Base-by-base conservation (phyloP, 2,113 vertebrate species). In the Ondatra zibethicus region DNA sequence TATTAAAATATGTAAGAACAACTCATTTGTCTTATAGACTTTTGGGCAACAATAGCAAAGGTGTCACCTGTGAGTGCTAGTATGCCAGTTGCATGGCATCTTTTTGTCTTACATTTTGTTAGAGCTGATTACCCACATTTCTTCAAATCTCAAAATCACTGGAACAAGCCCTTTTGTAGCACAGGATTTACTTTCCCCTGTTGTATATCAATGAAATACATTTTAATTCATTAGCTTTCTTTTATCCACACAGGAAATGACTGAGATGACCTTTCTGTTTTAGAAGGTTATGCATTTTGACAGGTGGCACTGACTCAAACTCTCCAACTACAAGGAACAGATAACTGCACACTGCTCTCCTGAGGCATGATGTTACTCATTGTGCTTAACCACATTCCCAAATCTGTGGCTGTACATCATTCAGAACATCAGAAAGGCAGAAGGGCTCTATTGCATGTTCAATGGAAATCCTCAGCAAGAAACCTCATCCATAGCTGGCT, bases 231-330 rank as follows among this genome's bases (percentile, higher is more conserved):
- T 63, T 36, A 88, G 84, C 70, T 92, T 91, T 70, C 66, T 58
- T 68, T 29, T 70, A 72, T 19, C 27, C 89, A 94, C 68, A 80
- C 78, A 96, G 93, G 93, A 94, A 89, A 93, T 75, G 78, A 6
- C 75, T 93, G 63, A 47, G 81, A 47, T 95, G 96, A 93, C 89
- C 96, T 96, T 97, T 95, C 55, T 9, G 1, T 27, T 36, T 84
- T 25, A 75, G 66, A 95, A 92, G 73, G 78, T 96, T 89, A 95
- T 94, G 50, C 55, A 90, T 96, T 92, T 84, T 97, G 96, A 95
- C 95, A 96, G 95, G 96, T 0, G 50, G 93, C 87, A 87, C 61
- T 14, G 73, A 96, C 94, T 92, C 93, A 92, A 7, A 70, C 68
- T 82, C 91, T 96, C 82, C 82, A 91, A 80, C 73, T 39, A 45